Base-by-base conservation (phyloP, 2,113 vertebrate genomes). In the Ceuthmochares aereus region DNA sequence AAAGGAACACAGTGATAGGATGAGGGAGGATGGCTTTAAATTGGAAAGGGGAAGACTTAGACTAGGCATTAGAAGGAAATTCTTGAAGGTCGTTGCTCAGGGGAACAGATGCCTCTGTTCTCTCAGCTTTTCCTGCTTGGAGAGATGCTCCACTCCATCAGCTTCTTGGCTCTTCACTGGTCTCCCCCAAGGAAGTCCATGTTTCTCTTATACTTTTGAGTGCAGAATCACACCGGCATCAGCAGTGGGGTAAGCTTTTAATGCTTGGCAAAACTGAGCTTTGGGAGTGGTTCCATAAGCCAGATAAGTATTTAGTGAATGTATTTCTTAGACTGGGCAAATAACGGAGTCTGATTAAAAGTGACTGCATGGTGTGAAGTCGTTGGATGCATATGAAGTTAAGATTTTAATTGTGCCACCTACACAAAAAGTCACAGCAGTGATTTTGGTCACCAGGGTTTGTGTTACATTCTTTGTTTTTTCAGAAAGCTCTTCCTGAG, bases 341-440 rank as follows among this genome's bases (percentile, higher is more conserved):
- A 20, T 49, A 72, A 4, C 10, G 7, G 13, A 49, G 52, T 23
- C 56, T 75, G 30, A 40, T n/a, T 63, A 62, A 26, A 52, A 87
- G 26, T 47, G 62, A 62, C 23, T 70, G 1, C 16, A 6, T 17
- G 8, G 22, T 59, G 23, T 30, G 37, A 79, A 49, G 59, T 54
- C 25, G n/a, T 1, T 0, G 0, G 26, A 36, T 67, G 12, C 3
- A 3, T 9, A 30, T 30, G 15, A 69, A 27, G 9, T 5, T 13
- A 36, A n/a, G 32, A 7, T 81, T 77, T 84, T n/a, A 51, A 19
- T 49, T 63, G 8, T 62, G 42, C 52, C 64, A 62, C 36, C 30
- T 43, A 23, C 72, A 30, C 30, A 67, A 70, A 78, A 82, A 58
- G 20, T 23, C 10, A 8, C n/a, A 34, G 27, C 29, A 14, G 14